phyloP scores from a whole-genome alignment of 2,888 invertebrate genomes.

The Nymphalis urticae region DNA sequence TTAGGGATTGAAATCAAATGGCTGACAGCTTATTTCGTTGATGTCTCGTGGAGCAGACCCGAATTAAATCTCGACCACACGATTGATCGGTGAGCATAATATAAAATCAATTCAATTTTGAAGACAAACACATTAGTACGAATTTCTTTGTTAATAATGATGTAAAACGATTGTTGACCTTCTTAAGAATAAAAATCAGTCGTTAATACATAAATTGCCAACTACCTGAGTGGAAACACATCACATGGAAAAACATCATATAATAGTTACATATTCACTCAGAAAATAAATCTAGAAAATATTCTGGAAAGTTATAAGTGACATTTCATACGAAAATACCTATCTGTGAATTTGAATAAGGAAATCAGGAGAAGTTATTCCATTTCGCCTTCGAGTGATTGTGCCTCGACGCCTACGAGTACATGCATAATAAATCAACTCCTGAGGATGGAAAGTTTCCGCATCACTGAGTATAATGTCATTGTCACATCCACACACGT shows the following conservation, averaged over 20 bases:
- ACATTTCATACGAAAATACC: constrained; percentile 24
- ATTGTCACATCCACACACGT: not conserved
- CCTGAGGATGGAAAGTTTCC: constrained; percentile 19
- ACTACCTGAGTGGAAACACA: not conserved
- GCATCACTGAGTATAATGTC: constrained; percentile 8
- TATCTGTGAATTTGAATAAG: constrained; percentile 32
- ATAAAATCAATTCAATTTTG: no score
- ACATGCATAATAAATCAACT: constrained; percentile 36
- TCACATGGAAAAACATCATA: not conserved
- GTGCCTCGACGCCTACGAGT: constrained; percentile 24
- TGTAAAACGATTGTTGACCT: no score
- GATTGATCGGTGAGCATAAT: no score
- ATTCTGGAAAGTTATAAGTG: constrained; percentile 1
- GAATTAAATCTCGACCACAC: no score
- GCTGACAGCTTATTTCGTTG: no score
- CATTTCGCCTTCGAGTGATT: constrained; percentile 38
- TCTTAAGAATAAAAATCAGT: not conserved
- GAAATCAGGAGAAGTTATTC: constrained; percentile 43
- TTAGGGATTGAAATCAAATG: no score
- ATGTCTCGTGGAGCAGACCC: no score
- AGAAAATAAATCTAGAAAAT: not conserved
- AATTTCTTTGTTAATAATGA: no score
- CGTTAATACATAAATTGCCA: not conserved
- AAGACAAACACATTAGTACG: no score
- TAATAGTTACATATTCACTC: not conserved